These are phyloP conservation scores for Drosophila kuntzei DNA, from an alignment of 2,888 invertebrate species.

Conservation along the genomic window DNA sequence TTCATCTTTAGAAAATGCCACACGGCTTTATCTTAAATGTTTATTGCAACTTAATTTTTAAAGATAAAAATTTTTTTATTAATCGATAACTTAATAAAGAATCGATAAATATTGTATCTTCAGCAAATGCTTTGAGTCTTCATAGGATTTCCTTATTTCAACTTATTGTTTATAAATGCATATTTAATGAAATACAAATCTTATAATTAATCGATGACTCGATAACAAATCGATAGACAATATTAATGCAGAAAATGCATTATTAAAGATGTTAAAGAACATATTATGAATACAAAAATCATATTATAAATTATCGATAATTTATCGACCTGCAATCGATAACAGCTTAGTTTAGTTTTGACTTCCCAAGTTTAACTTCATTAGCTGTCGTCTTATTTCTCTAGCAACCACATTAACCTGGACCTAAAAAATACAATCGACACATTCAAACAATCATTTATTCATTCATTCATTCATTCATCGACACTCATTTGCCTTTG, in stretches of 20 bases:
- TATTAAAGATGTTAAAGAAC: background rate
- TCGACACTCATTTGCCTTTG: constrained; percentile 42
- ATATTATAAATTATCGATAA: background rate
- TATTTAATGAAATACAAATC: too few relatives aligned
- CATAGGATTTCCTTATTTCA: too few relatives aligned
- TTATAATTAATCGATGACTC: background rate
- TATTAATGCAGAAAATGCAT: background rate
- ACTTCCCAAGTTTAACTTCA: background rate
- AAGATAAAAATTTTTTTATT: too few relatives aligned
- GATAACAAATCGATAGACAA: background rate
- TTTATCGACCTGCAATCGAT: constrained; percentile 1
- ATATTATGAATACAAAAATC: fast-evolving
- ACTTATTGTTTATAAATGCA: too few relatives aligned
- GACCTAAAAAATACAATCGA: background rate
- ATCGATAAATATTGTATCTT: constrained; percentile 4
- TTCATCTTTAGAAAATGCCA: too few relatives aligned
- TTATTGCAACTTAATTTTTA: too few relatives aligned
- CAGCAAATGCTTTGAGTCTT: too few relatives aligned
- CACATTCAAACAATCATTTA: constrained; percentile 29
- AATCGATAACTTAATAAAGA: background rate
- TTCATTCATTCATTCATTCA: constrained; percentile 1
- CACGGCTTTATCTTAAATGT: too few relatives aligned
- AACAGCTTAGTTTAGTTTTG: background rate
- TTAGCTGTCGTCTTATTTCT: background rate
- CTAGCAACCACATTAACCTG: background rate